Base-by-base conservation (phyloP, 2,888 invertebrate genomes). In the Nesidiocoris tenuis region DNA sequence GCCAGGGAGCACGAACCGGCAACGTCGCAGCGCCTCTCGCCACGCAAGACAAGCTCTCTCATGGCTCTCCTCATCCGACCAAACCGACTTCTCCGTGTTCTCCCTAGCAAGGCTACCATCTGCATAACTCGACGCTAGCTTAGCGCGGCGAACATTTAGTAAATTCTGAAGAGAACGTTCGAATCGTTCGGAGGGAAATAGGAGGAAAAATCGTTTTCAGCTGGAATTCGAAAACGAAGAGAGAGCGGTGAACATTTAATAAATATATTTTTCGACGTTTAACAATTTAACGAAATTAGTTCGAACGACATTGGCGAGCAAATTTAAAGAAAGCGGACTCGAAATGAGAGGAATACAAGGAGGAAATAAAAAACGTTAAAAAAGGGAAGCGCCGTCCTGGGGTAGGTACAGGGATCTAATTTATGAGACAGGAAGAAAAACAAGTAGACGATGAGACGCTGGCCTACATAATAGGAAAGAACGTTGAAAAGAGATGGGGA, bases 1-100 rank as follows among this genome's bases (percentile, higher is more conserved):
- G 77, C 77, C 75, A 61, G 75, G 61, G 57, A 21, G 18, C 59
- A 56, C 56, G 65, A 56, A 39, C 19, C 57, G 75, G 77, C 70
- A 77, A 77, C 68, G 68, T 22, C 57, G 68, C 64, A n/a, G 17
- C 39, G 24, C 68, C 57, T 21, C 67, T 56, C 59, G 56, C n/a
- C 57, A 17, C 66, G 17, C 66, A 18, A 17, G 17, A 66, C 66
- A 19, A 59, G 59, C 59, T 18, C 59, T n/a, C 59, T 59, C 17
- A 39, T 39, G 39, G 39, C 39, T 39, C 39, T 39, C 39, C 39
- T 39, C 39, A 39, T 39, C 39, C 39, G 39, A 39, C 39, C 39
- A 12, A 39, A 39, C 39, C 39, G 39, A 39, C 39, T 39, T 39
- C 39, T 39, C 39, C 12, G 39, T 39, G 39, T 39, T 39, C 39